phyloP scores from a whole-genome alignment of 2,888 invertebrate species.

The Gryllus longicercus region DNA sequence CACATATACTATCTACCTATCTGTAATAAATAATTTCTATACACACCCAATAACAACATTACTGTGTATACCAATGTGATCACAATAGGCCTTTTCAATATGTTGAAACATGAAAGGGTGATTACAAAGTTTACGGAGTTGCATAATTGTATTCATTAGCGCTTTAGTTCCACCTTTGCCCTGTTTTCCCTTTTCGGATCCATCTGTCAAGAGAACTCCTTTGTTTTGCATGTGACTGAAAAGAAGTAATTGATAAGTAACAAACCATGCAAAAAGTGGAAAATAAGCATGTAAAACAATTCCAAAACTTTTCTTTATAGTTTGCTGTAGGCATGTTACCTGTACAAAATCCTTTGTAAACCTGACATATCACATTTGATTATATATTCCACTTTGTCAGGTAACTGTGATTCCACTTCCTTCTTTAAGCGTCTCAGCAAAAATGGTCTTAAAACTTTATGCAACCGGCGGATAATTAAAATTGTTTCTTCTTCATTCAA shows the following conservation, averaged over 20 bases:
- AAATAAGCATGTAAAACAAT: neutral
- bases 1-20: neutral
- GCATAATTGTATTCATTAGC: constrained; percentile 64
- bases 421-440: constrained; percentile 59
- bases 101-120: constrained; percentile 64
- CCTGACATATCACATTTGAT: constrained; percentile 64
- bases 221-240: constrained; percentile 57
- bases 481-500: constrained; percentile 64
- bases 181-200: constrained; percentile 54
- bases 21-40: neutral
- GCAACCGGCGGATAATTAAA: constrained; percentile 62
- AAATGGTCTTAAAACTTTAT: constrained; percentile 64
- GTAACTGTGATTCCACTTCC: constrained; percentile 63
- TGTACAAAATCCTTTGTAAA: constrained; percentile 55
- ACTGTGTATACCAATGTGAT: constrained; percentile 42
- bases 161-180: constrained; percentile 54
- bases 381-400: constrained; percentile 62
- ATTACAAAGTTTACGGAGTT: constrained; percentile 62
- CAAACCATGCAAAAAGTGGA: neutral
- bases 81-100: constrained; percentile 56
- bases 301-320: no score
- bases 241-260: constrained; percentile 20
- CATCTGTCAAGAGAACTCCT: constrained; percentile 57
- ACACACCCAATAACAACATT: constrained; percentile 37
- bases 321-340: constrained; percentile 32